These are phyloP conservation scores for Casuarius casuarius DNA, from an alignment of 2,113 vertebrate species.

Conservation along the genomic window DNA sequence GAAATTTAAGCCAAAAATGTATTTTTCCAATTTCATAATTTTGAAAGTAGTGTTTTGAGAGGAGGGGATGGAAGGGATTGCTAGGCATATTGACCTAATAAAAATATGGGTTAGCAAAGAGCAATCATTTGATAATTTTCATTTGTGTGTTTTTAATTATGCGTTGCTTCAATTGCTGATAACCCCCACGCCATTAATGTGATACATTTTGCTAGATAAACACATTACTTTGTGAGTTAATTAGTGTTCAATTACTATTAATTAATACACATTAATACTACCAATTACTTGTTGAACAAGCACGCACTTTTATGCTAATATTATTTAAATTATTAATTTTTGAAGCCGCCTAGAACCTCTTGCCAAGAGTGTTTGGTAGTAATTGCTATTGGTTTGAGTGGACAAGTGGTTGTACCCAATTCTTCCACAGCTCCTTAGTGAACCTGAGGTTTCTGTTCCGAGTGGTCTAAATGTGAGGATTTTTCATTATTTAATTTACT, in stretches of 20 bases:
- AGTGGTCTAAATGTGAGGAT: background rate
- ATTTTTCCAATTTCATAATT: background rate
- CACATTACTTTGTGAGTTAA: slow-evolving; percentile 35
- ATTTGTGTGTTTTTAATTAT: slow-evolving; percentile 16
- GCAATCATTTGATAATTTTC: slow-evolving; percentile 28
- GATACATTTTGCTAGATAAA: slow-evolving; percentile 17
- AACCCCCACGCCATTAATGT: background rate
- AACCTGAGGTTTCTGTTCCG: background rate
- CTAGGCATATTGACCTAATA: background rate
- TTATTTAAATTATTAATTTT: background rate
- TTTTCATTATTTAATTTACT: background rate
- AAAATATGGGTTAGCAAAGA: background rate
- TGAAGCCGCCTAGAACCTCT: background rate
- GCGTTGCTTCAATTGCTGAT: background rate
- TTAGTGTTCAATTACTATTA: slow-evolving; percentile 47
- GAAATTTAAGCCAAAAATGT: background rate
- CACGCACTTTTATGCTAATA: background rate
- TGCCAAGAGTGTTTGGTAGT: background rate
- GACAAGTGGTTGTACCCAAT: no score
- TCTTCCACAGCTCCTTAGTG: background rate
- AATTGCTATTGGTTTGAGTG: background rate
- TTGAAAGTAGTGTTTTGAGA: background rate
- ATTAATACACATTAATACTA: background rate
- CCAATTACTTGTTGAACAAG: background rate
- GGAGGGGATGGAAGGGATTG: background rate